These are phyloP conservation scores for Mustela lutreola DNA, from an alignment of 2,113 vertebrate genomes.

Conservation along the genomic window DNA sequence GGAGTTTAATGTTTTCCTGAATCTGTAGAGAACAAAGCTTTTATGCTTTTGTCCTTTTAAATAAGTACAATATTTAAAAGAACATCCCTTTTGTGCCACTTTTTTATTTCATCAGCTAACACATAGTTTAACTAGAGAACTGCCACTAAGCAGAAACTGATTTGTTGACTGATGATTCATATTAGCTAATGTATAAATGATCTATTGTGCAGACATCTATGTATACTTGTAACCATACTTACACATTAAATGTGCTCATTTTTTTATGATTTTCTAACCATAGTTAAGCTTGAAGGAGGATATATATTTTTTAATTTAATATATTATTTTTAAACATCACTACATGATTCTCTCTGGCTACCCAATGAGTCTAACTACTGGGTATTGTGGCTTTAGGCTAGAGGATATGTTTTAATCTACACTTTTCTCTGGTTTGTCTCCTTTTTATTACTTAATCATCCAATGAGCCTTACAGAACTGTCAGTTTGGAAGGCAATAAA, in stretches of 20 bases:
- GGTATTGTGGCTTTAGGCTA: neutral
- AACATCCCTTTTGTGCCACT: neutral
- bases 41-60: neutral
- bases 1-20: neutral
- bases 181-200: neutral
- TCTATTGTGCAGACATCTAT: neutral
- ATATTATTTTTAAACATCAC: constrained; percentile 45
- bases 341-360: neutral
- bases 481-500: constrained; percentile 68
- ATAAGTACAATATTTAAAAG: neutral
- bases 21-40: neutral
- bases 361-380: neutral
- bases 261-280: constrained; percentile 43
- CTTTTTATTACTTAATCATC: constrained; percentile 77
- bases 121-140: neutral
- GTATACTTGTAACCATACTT: neutral
- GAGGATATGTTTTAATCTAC: constrained; percentile 60
- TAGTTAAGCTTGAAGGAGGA: constrained; percentile 4
- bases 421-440: constrained; percentile 60
- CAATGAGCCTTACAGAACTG: constrained; percentile 68
- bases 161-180: neutral
- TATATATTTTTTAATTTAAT: neutral
- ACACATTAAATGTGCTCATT: neutral
- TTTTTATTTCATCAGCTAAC: constrained; percentile 38
- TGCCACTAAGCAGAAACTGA: neutral